phyloP scores from a whole-genome alignment of 1,140 invertebrate genomes.

The Achroia grisella region DNA sequence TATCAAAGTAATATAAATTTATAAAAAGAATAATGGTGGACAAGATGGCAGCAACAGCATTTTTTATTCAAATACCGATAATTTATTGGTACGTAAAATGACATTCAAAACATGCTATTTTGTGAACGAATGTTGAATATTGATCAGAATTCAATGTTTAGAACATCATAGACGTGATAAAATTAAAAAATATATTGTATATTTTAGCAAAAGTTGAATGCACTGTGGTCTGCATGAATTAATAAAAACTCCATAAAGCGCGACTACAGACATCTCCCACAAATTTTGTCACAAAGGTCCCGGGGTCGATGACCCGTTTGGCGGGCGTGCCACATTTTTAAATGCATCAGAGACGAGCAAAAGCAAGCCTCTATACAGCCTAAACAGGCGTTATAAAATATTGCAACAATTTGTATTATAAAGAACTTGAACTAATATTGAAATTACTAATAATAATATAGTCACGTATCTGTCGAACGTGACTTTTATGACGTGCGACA shows the following conservation, averaged over 20 bases:
- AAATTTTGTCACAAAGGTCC: conserved; percentile 63
- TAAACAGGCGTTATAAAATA: too few species aligned
- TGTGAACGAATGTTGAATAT: not conserved
- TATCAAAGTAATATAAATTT: too few species aligned
- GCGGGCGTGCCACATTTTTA: conserved; percentile 52
- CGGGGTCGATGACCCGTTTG: conserved; percentile 50
- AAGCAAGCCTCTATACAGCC: conserved; percentile 9
- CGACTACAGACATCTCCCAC: conserved; percentile 32
- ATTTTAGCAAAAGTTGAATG: conserved; percentile 24
- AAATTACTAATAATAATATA: too few species aligned
- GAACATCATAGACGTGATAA: not conserved
- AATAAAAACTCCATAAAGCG: conserved; percentile 30
- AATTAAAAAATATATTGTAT: conserved; percentile 10
- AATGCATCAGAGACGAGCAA: conserved; percentile 26
- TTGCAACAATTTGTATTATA: too few species aligned
- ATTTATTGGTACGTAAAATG: too few species aligned
- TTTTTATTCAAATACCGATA: too few species aligned
- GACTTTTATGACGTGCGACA: too few species aligned
- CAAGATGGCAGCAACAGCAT: too few species aligned
- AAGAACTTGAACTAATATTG: too few species aligned
- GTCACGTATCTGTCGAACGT: too few species aligned
- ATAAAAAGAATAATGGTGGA: too few species aligned
- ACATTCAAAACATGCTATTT: not conserved
- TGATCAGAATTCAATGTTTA: not conserved
- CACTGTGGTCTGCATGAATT: conserved; percentile 13